phyloP scores from a whole-genome alignment of 1,140 invertebrate genomes.

The Pemphigus obesinymphae region DNA sequence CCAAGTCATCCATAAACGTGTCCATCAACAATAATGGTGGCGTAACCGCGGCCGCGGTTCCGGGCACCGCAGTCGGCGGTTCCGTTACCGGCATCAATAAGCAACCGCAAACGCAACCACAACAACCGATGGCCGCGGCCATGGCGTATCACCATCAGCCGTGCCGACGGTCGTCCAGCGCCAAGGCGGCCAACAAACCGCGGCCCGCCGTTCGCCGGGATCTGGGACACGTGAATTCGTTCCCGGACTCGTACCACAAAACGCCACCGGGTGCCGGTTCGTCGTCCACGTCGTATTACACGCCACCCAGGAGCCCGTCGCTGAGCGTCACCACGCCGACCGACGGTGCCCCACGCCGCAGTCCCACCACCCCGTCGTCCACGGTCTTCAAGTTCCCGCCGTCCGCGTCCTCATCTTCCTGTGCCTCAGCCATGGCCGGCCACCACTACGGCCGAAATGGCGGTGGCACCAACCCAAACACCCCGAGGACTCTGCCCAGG shows the following conservation, averaged over 20 bases:
- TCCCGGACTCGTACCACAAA: constrained; percentile 21
- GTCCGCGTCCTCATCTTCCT: not conserved
- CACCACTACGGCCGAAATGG: not conserved
- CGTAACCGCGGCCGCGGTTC: not conserved
- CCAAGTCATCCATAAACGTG: constrained; percentile 17
- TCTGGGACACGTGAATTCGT: constrained; percentile 17
- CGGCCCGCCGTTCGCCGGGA: constrained; percentile 10
- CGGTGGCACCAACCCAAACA: not conserved
- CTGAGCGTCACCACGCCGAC: constrained; percentile 25
- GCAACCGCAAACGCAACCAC: not conserved
- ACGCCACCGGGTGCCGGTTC: not conserved
- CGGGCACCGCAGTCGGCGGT: not conserved
- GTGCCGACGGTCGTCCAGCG: constrained; percentile 8
- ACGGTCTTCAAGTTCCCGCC: constrained; percentile 32
- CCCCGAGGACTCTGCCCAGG: constrained; percentile 5
- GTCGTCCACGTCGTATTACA: constrained; percentile 16
- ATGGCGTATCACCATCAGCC: constrained; percentile 4
- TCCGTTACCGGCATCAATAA: not conserved
- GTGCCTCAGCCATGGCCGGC: not conserved
- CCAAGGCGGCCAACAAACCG: constrained; percentile 10
- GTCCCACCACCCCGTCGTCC: constrained; percentile 28
- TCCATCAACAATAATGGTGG: not conserved
- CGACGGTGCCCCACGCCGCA: not conserved
- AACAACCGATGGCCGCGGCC: not conserved
- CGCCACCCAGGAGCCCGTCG: constrained; percentile 8